Base-by-base conservation (phyloP, 2,888 invertebrate genomes). In the Pseudococcus viburni region DNA sequence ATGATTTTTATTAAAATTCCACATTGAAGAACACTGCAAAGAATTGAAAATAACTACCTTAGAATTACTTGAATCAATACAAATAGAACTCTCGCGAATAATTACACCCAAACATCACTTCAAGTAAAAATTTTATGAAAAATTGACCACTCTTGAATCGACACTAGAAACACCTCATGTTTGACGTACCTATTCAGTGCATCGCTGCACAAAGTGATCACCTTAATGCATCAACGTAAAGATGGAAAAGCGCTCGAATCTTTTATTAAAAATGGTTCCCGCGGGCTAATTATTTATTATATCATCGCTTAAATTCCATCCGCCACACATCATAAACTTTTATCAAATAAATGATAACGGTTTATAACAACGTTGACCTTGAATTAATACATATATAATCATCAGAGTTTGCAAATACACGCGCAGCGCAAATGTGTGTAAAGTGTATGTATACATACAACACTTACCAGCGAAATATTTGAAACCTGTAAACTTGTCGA, bases 281-380 rank as follows among this genome's bases (percentile, higher is more conserved):
- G 42, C 42, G 9, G n/a, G 42, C 42, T 80, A 80, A 80, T 80
- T 73, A 64, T 22, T 77, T 77, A 80, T 80, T 80, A 80, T 80
- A 80, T 80, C 80, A 80, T 80, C 80, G 42, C 42, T 80, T 80
- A 80, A 80, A 80, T 80, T 80, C 80, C 80, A 80, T 80, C 22
- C 42, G 17, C 33, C 39, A 33, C 39, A 77, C 77, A 80, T 42
- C 68, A 73, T 73, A 42, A 42, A 80, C n/a, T 80, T 80, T 80
- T 80, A 80, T 80, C 80, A 80, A 80, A 80, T 46, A 42, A 39
- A 80, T 46, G 80, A 80, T 80, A 80, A 80, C 80, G 42, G 80
- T 80, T 80, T 80, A 80, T 80, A 80, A 80, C 80, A 80, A 80
- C 80, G 42, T 80, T 80, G 80, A 80, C 80, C 80, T 80, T 80